phyloP scores from a whole-genome alignment of 2,113 vertebrate genomes.

The Heterotis niloticus region DNA sequence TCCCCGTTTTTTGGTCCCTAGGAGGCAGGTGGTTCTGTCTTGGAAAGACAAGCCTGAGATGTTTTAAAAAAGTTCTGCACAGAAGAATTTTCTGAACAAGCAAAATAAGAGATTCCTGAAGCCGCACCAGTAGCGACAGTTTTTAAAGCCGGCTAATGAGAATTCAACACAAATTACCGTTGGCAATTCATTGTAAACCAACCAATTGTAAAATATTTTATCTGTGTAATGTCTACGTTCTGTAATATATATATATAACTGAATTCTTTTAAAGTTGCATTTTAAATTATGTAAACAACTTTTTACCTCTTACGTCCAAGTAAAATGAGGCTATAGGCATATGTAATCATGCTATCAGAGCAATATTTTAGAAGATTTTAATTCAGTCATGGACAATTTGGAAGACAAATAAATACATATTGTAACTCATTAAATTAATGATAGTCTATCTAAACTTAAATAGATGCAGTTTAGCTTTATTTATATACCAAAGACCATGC shows the following conservation, averaged over 20 bases:
- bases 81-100: background rate
- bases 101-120: background rate
- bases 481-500: no score
- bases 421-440: no score
- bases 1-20: constrained; percentile 15
- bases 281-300: background rate
- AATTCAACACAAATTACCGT: background rate
- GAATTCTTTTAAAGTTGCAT: background rate
- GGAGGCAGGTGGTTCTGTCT: constrained; percentile 27
- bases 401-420: no score
- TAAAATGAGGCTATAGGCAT: background rate
- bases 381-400: no score
- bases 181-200: no score
- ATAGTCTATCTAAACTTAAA: no score
- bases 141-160: background rate
- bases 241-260: background rate
- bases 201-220: constrained; percentile 9
- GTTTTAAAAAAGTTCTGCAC: constrained; percentile 7
- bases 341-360: no score
- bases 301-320: background rate
- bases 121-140: background rate
- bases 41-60: constrained; percentile 17
- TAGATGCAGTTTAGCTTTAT: no score
- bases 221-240: background rate
- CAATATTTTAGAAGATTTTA: no score